Conservation (phyloP, 2,113 vertebrate species). For the Leptodactylus fuscus region DNA sequence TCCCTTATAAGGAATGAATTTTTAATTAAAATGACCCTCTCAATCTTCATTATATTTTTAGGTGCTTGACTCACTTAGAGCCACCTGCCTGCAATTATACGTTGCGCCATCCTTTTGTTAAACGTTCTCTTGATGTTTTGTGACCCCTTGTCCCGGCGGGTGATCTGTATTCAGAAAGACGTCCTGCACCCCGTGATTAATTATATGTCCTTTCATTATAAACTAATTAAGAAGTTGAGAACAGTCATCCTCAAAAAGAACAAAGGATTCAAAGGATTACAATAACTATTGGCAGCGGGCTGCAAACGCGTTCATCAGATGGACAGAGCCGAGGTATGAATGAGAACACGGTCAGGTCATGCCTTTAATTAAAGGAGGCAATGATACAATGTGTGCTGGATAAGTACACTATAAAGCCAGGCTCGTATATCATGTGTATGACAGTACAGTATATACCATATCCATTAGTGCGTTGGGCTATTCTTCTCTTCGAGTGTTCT, state of each 20-base stretch:
- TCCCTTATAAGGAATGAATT: neutral
- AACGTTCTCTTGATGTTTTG: constrained; percentile 45
- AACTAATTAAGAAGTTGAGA: constrained; percentile 33
- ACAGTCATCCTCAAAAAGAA: constrained; percentile 25
- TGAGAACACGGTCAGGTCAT: constrained; percentile 10
- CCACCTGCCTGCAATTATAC: constrained; percentile 18
- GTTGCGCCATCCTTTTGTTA: constrained; percentile 9
- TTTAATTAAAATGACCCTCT: neutral
- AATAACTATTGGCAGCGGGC: constrained; percentile 36
- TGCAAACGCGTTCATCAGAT: neutral
- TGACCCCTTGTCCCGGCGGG: constrained; percentile 21
- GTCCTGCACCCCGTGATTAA: constrained; percentile 43
- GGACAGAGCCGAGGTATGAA: neutral
- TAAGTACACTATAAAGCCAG: neutral
- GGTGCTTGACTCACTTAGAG: neutral
- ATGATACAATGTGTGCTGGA: neutral
- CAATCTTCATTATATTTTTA: neutral
- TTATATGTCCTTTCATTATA: constrained; percentile 43
- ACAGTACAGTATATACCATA: neutral
- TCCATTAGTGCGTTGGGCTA: no score
- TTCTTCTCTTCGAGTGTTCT: no score
- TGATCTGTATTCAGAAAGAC: constrained; percentile 17
- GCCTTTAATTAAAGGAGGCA: constrained; percentile 26
- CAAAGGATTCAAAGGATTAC: neutral
- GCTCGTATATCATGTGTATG: neutral